Evolutionary conservation across 2,888 invertebrate species (phyloP).

Genomic region (Oxytorus armatus): DNA sequence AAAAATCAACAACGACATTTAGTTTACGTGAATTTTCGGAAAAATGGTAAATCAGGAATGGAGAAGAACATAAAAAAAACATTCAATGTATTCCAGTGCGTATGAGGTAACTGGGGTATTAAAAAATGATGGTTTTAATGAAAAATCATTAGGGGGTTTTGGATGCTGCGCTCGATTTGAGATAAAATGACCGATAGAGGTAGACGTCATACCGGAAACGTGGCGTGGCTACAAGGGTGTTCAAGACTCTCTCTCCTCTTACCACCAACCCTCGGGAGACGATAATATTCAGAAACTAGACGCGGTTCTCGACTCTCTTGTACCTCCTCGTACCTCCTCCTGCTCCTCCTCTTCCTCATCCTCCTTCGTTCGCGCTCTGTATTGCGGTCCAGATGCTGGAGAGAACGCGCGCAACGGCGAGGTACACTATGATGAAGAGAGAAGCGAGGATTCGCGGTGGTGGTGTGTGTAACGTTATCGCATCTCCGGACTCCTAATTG

Average conservation of each 20-base stretch:
- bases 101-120: too few species aligned
- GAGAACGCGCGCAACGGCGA: slow-evolving; percentile 12
- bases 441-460: slow-evolving; percentile 19
- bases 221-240: slow-evolving; percentile 35
- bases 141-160: too few species aligned
- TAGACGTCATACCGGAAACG: slow-evolving; percentile 2
- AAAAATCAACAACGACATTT: too few species aligned
- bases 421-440: slow-evolving; percentile 12
- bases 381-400: slow-evolving; percentile 44
- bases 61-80: too few species aligned
- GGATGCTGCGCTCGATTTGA: too few species aligned
- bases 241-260: slow-evolving; percentile 55
- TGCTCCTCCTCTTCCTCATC: slow-evolving; percentile 21
- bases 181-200: too few species aligned
- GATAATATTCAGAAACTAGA: slow-evolving; percentile 63
- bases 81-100: too few species aligned
- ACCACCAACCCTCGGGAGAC: too few species aligned
- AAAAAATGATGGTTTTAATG: not conserved
- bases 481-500: slow-evolving; percentile 64
- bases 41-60: too few species aligned
- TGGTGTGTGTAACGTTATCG: slow-evolving; percentile 60
- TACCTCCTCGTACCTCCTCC: too few species aligned
- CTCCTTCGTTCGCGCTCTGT: slow-evolving; percentile 33
- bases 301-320: slow-evolving; percentile 29
- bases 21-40: too few species aligned